Evolutionary conservation across 2,888 invertebrate genomes (phyloP), one percentile per base, ranked within the genome.

Genomic region (Lycia hirtaria): DNA sequence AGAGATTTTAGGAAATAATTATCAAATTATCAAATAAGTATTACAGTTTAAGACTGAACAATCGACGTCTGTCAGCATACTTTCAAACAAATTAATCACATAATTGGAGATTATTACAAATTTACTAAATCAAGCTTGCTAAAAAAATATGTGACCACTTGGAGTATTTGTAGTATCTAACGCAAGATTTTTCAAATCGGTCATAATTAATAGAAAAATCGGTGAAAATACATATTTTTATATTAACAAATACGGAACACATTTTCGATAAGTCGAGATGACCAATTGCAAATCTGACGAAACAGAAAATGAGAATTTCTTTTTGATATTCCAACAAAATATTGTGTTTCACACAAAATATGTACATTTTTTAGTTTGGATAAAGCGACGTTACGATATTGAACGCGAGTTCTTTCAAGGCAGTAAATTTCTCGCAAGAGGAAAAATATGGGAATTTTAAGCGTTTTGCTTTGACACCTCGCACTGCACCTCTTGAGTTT

Each of bases 381-480:
- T 48, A 48, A 48, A 37, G n/a, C 9, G 30, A 30, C 9, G 10
- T 24, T 47, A 22, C 17, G 12, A 7, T 50, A 50, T 40, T 50
- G 40, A 22, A 43, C 12, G 22, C 15, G 17, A 30, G 24, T 35
- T 51, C 12, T n/a, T 40, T 28, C n/a, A 24, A 40, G 20, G 38
- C 15, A 14, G 28, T 49, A 38, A 15, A 40, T 40, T 40, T 40
- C 20, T 24, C 19, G 47, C 32, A n/a, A 12, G 22, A 17, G 32
- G 4, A 19, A 41, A 54, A 40, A 54, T 47, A 41, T 22, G 15
- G 20, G 24, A 54, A 47, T 47, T 40, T 17, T 9, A 40, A 22
- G 9, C 37, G 26, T n/a, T 30, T 12, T 24, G 17, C 50, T 35
- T 41, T 28, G 35, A 43, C 37, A 50, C 41, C 14, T 24, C 30